These are phyloP conservation scores for Molossus alvarezi DNA, from an alignment of 2,797 vertebrate species.

Conservation along the genomic window DNA sequence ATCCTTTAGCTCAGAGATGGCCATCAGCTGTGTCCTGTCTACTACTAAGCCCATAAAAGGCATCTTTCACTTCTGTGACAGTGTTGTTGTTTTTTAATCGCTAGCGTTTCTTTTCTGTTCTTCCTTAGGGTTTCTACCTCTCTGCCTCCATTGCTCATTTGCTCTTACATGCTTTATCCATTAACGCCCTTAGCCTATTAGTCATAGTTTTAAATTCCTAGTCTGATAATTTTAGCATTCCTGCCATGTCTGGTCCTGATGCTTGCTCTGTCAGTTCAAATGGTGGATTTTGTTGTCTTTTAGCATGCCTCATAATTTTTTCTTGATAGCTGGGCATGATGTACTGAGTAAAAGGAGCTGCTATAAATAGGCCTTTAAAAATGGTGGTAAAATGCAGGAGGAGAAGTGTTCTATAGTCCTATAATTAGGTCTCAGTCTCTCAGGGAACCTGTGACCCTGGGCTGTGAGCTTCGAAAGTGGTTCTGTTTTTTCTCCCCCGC, in stretches of 20 bases:
- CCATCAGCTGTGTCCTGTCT: background rate
- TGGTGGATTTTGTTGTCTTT: background rate
- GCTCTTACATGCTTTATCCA: background rate
- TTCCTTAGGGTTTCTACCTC: background rate
- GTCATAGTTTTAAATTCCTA: background rate
- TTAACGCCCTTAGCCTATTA: background rate
- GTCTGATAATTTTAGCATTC: background rate
- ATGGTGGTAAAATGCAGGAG: background rate
- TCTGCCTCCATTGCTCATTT: background rate
- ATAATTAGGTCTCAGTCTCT: background rate
- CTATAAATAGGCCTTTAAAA: background rate
- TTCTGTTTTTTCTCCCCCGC: background rate
- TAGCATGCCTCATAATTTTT: background rate
- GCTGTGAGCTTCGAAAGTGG: background rate
- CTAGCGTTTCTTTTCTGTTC: background rate
- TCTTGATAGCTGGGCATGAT: background rate
- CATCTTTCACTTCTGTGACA: background rate
- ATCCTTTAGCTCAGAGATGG: background rate
- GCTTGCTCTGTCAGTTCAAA: background rate
- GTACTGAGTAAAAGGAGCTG: background rate
- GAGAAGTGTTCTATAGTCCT: background rate
- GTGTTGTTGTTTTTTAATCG: background rate
- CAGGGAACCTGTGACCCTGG: background rate
- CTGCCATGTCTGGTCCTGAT: background rate
- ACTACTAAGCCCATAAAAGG: background rate